Base-by-base conservation (phyloP, 2,113 vertebrate species). In the Heterotis niloticus region DNA sequence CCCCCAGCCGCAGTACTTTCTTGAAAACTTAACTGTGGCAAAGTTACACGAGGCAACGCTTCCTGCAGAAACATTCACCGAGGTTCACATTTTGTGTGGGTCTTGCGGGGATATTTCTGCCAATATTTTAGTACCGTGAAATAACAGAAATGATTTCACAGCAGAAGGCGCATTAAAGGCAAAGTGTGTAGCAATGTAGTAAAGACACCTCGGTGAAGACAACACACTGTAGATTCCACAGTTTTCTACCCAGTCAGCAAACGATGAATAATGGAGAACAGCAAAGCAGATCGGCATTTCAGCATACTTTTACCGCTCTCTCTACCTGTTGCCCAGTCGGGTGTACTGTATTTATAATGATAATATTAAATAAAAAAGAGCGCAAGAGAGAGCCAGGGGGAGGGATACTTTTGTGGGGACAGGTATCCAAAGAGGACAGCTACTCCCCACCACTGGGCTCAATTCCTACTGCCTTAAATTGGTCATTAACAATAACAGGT, bases 401-500 rank as follows among this genome's bases (percentile, higher is more conserved):
- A 2, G 34, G 34, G 34, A 2, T 44, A 44, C 34, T 44, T 44
- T 44, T 44, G 34, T 7, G 80, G 44, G 10, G 71, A 84, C 3
- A 59, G 69, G 73, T 0, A 64, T 34, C 69, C 44, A 51, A 52
- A 24, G 54, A 72, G 62, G 78, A 64, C 57, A 71, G 74, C 52
- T 54, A 51, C 75, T 54, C 29, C 56, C 7, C 69, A 62, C 20
- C 57, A 16, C 18, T 51, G 59, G 65, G 70, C 72, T 73, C 28
- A 83, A 78, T 85, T 82, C 59, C 78, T 60, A 76, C 78, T 28
- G 65, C 17, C 72, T 77, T 85, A 86, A 86, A 81, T 83, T 79
- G 77, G 84, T 80, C 80, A 76, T 74, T 86, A 89, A 86, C 88
- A 90, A 88, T 89, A 88, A 90, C 87, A 88, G 57, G 84, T 89